These are phyloP conservation scores for Pelvicachromis taeniatus DNA, from an alignment of 2,113 vertebrate species.

Conservation along the genomic window DNA sequence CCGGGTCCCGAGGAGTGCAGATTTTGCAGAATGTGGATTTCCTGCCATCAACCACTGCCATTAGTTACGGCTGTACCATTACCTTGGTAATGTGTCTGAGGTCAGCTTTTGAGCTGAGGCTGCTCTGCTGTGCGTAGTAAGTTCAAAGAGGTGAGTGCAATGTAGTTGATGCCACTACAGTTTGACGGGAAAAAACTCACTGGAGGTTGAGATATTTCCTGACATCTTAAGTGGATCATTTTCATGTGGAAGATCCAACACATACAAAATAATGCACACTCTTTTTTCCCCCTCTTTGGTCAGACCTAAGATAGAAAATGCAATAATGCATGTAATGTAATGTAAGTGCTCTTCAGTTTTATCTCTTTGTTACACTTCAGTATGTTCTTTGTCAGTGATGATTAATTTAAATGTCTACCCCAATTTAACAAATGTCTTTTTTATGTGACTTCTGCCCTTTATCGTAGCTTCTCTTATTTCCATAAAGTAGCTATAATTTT, in stretches of 20 bases:
- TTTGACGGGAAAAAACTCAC: not conserved
- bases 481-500: not conserved
- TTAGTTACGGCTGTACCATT: constrained; percentile 38
- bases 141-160: constrained; percentile 37
- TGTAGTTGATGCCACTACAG: constrained; percentile 22
- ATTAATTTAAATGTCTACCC: not conserved
- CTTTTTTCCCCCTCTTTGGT: not conserved
- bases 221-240: constrained; percentile 26
- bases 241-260: not conserved
- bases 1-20: not conserved
- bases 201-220: not conserved
- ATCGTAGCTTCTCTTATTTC: not conserved
- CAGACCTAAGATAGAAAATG: not conserved
- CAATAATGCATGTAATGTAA: not conserved
- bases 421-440: not conserved
- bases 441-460: not conserved
- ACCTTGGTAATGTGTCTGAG: constrained; percentile 42
- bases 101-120: constrained; percentile 33
- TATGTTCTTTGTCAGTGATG: not conserved
- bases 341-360: not conserved
- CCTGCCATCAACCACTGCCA: constrained; percentile 27
- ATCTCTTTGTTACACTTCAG: not conserved
- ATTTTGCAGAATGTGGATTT: constrained; percentile 33
- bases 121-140: constrained; percentile 3
- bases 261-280: not conserved